A percentile compares a stretch with the other conserved stretches of the same genome.
phyloP scores from a whole-genome alignment of 2,888 invertebrate genomes.

The Beris morrisii region DNA sequence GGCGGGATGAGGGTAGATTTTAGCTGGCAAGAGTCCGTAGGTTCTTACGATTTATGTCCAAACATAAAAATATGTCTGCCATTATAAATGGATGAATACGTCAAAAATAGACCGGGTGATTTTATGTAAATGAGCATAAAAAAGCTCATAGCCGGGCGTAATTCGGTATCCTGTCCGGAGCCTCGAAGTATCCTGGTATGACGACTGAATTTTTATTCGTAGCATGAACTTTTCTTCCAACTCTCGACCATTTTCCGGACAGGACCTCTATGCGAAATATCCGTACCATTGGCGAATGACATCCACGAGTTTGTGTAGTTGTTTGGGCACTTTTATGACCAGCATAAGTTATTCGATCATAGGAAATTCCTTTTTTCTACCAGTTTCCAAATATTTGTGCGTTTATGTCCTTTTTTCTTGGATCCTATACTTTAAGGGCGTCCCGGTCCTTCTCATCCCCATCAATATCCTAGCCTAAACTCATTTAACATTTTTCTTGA shows the following conservation, averaged over 20 bases:
- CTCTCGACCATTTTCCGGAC: background rate
- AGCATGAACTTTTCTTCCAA: constrained; percentile 6
- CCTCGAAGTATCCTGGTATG: background rate
- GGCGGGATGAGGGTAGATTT: background rate
- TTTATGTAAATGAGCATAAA: background rate
- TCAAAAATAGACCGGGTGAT: constrained; percentile 4
- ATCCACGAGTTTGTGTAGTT: background rate
- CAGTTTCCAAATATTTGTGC: constrained; percentile 5
- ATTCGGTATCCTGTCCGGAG: no score
- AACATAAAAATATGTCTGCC: constrained; percentile 22
- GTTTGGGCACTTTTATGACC: constrained; percentile 4
- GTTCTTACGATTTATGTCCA: background rate
- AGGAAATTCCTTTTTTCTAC: background rate
- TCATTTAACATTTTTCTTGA: no score
- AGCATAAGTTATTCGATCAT: constrained; percentile 21
- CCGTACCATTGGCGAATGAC: no score
- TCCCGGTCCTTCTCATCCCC: background rate
- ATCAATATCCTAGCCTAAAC: background rate
- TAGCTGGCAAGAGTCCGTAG: background rate
- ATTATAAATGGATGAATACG: constrained; percentile 18
- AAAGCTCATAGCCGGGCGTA: background rate
- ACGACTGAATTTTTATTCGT: constrained; percentile 5
- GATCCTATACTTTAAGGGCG: background rate
- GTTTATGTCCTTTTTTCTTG: background rate
- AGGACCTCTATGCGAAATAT: background rate